Base-by-base conservation (phyloP, 2,113 vertebrate species). In the Plecturocebus donacophilus region DNA sequence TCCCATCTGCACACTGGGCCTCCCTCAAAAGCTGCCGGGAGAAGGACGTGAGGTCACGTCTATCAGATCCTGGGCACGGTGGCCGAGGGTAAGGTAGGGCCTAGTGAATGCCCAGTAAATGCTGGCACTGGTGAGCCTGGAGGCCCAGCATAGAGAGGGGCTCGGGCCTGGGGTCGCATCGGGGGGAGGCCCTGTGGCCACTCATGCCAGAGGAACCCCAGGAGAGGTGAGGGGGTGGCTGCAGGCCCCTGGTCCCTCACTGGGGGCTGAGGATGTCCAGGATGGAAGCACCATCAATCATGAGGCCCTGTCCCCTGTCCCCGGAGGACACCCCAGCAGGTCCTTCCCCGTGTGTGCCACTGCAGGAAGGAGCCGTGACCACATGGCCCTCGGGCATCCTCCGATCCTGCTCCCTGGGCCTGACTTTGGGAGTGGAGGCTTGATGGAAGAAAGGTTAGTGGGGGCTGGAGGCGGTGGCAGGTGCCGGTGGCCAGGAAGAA, bases 11-110 rank as follows among this genome's bases (percentile, higher is more conserved):
- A 47, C 30, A 52, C 30, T 38, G 86, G 81, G 52, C 61, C 13
- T 71, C 20, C 47, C 47, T 61, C 4, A 25, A 40, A 54, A 56
- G 38, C 13, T 47, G 12, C 23, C 6, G 23, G 40, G 20, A 30
- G 35, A 56, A 38, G 64, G 38, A 47, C 1, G 2, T 23, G 89
- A 79, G 19, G 19, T 32, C 40, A 58, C 0, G 8, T 45, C 58
- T 54, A 1, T 3, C 11, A 3, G 7, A 66, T 70, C 14, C 30
- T 45, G 54, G 40, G 61, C 13, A 21, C 0, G 0, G 23, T 9
- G n/a, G 27, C 23, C 3, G 45, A 30, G 42, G 6, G 56, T 6
- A 4, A 40, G 68, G 32, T 35, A 32, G 13, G 32, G 7, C 64
- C 8, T 6, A 35, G 71, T 11, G 1, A 47, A 23, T 40, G 8